Evolutionary conservation across 2,888 invertebrate genomes (phyloP), one percentile per base, ranked within the genome.

Genomic region (Hyalella azteca): DNA sequence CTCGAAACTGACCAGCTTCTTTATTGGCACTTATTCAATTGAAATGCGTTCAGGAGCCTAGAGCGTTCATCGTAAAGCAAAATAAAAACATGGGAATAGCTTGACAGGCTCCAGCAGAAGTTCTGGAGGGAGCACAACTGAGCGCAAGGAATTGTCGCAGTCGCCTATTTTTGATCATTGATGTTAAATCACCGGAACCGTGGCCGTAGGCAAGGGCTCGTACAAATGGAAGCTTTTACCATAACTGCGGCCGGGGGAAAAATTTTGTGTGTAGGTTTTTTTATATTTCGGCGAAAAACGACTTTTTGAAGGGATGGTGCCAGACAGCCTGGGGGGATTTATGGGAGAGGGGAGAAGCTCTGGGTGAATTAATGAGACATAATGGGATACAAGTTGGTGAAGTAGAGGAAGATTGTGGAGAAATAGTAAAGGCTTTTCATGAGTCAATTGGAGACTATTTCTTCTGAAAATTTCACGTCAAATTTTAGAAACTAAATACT

Each of bases 151-250:
- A 54, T 54, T 54, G 54, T 54, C 26, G 54, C 29, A 54, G 54
- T 54, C 54, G 54, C 2, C 54, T 29, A 54, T 54, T 54, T 26
- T 54, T 54, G 54, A 54, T 54, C 54, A 54, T 54, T 54, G 54
- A 54, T 54, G 54, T 54, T 54, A 54, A 54, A 54, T 22, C 26
- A 54, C 26, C 54, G 54, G 54, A 54, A 54, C 54, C 29, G 54
- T 29, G 54, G 29, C 54, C 54, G 26, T 26, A 29, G 7, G 54
- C 0, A 54, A 29, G 54, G 26, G 54, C 26, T 54, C 54, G 26
- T 54, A 54, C 54, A 54, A 54, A 54, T 54, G 54, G 54, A 54
- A 54, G 54, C 54, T 54, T 54, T 54, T 54, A 54, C 54, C 54
- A 54, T 54, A 54, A 54, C 54, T 54, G 54, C 54, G 54, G 54